These are phyloP conservation scores for Drosophila colorata DNA, from an alignment of 2,888 invertebrate genomes.

Conservation along the genomic window DNA sequence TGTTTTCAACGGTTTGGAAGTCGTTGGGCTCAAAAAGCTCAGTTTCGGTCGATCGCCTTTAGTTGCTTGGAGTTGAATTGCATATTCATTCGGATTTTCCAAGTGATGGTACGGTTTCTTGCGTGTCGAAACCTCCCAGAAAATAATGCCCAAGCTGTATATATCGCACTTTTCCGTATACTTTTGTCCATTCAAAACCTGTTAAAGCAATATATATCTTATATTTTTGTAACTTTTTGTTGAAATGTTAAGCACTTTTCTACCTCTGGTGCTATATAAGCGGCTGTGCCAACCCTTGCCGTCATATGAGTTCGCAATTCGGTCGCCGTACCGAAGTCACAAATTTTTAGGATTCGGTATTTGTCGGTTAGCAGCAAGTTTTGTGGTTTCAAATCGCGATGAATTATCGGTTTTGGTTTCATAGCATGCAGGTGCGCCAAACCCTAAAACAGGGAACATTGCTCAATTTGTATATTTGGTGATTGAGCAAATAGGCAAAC, in stretches of 20 bases:
- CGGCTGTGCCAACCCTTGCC: not conserved
- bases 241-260: not conserved
- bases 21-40: not conserved
- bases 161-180: slow-evolving; percentile 29
- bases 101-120: slow-evolving; percentile 22
- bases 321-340: slow-evolving; percentile 23
- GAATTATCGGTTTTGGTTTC: slow-evolving; percentile 6
- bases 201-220: not conserved
- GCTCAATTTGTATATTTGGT: not conserved
- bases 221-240: not conserved
- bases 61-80: fast-evolving
- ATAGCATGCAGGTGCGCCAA: slow-evolving; percentile 16
- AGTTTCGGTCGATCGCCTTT: not conserved
- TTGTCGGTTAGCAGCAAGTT: slow-evolving; percentile 21
- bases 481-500: not conserved
- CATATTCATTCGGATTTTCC: not conserved
- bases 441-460: slow-evolving; percentile 10
- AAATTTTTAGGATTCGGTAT: slow-evolving; percentile 11
- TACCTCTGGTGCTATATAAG: slow-evolving; percentile 37
- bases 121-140: slow-evolving; percentile 19
- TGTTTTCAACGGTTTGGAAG: not conserved
- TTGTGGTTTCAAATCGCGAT: slow-evolving; percentile 29
- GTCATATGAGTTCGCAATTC: slow-evolving; percentile 12
- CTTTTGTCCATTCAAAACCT: not conserved
- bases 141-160: slow-evolving; percentile 30